Base-by-base conservation (phyloP, 2,113 vertebrate species). In the Syrmaticus mikado region DNA sequence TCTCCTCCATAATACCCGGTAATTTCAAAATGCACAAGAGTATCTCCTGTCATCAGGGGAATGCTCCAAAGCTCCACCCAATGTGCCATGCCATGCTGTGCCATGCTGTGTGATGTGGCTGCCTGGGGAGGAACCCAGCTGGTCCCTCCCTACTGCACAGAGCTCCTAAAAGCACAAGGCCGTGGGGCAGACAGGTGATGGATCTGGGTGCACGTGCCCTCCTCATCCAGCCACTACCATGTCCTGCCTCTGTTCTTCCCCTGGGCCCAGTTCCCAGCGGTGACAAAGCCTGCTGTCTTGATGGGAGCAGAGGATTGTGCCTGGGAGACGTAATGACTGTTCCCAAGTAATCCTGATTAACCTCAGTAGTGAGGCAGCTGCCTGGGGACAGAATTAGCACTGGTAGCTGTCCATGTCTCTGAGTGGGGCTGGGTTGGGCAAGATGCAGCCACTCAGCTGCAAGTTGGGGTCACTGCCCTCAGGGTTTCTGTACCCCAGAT, bases 1-100 rank as follows among this genome's bases (percentile, higher is more conserved):
- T 97, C 82, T 94, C 97, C 57, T 95, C 97, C 0, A 5, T 97
- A 18, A 71, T 93, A 91, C 82, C 97, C 97, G 98, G 98, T 98
- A 97, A 97, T 83, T 41, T 21, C 15, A 15, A n/a, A 55, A 6
- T 7, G 6, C 3, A 0, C 0, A 0, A 5, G 65, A 81, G 50
- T 43, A 1, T 57, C 8, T 1, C 57, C 25, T 58, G 62, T 10
- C 12, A 10, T 30, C 84, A 58, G 46, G 3, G 16, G 43, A 61
- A 27, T 22, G 30, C 43, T 25, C 48, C 8, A 1, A 16, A 34
- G 75, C 71, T 55, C 73, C 46, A 25, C 61, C 24, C 24, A 11
- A 17, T 5, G 15, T 11, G 62, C 62, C 38, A 25, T 24, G 60
- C 60, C 25, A 28, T 28, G 52, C 60, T 38, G 60, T n/a, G 32